Evolutionary conservation across 2,113 vertebrate genomes (phyloP).

Genomic region (Pygoscelis antarcticus): DNA sequence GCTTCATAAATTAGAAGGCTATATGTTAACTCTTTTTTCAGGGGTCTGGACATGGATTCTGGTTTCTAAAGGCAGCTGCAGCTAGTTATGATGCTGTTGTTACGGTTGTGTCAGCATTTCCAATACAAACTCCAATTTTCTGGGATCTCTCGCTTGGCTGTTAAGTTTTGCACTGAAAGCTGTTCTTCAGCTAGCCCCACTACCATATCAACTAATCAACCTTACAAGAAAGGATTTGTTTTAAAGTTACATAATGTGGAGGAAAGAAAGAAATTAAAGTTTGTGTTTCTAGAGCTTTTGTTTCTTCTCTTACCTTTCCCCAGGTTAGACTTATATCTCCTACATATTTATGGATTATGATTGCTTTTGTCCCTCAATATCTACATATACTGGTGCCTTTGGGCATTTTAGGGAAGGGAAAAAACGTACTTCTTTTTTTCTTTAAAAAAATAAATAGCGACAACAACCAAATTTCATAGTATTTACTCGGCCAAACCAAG

Average conservation of each 20-base stretch:
- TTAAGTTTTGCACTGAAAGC: constrained; percentile 53
- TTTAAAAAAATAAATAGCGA: neutral
- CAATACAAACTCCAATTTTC: constrained; percentile 53
- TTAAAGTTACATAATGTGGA: neutral
- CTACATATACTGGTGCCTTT: neutral
- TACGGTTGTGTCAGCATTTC: constrained; percentile 58
- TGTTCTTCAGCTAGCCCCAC: constrained; percentile 12
- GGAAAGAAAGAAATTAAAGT: neutral
- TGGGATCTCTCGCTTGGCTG: constrained; percentile 23
- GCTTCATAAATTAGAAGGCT: neutral
- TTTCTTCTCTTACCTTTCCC: neutral
- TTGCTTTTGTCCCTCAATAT: neutral
- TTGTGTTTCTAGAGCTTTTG: neutral
- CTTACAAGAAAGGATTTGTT: neutral
- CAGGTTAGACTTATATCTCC: neutral
- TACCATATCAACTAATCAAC: constrained; percentile 5
- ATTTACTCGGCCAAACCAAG: neutral
- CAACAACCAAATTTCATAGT: neutral
- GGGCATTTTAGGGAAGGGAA: neutral
- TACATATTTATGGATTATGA: neutral
- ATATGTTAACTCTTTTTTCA: constrained; percentile 15
- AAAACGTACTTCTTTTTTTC: neutral
- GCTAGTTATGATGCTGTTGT: constrained; percentile 44
- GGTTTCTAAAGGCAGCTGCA: constrained; percentile 49
- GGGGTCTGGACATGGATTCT: constrained; percentile 17